Percentiles rank a stretch among this genome's conserved stretches.
Conservation (phyloP, 2,888 invertebrate genomes). For the Drosophila formosana region DNA sequence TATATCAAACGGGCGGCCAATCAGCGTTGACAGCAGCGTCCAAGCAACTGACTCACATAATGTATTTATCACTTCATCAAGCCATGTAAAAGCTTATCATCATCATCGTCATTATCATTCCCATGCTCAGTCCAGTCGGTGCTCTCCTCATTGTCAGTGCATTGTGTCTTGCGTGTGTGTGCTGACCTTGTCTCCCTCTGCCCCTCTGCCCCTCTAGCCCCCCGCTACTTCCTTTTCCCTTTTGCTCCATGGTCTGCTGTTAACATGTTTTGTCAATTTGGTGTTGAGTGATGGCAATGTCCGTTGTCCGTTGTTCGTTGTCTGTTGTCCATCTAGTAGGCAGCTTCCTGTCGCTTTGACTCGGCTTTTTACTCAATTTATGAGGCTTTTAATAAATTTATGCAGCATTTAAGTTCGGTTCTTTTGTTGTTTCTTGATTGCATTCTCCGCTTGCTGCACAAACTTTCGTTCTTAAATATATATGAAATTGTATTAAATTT, state of each 20-base stretch:
- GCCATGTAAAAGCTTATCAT: slow-evolving; percentile 57
- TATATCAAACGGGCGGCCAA: slow-evolving; percentile 59
- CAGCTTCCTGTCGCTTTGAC: slow-evolving; percentile 21
- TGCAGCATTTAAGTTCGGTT: slow-evolving; percentile 27
- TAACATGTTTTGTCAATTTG: slow-evolving; percentile 70
- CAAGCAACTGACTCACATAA: slow-evolving; percentile 55
- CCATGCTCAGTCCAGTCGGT: slow-evolving; percentile 13
- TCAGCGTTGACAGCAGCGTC: slow-evolving; percentile 30
- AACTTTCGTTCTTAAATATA: background rate
- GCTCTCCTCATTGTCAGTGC: slow-evolving; percentile 33
- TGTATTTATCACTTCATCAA: slow-evolving; percentile 80
- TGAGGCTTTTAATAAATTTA: slow-evolving; percentile 47
- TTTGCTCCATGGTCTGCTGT: background rate
- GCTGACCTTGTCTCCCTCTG: slow-evolving; percentile 59
- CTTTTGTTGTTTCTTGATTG: slow-evolving; percentile 22
- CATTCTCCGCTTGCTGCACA: slow-evolving; percentile 12
- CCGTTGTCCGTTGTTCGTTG: slow-evolving; percentile 37
- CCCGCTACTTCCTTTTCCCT: background rate
- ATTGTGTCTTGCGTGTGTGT: slow-evolving; percentile 39
- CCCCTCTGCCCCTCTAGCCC: background rate
- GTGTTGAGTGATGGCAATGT: slow-evolving; percentile 68
- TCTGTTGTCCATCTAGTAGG: slow-evolving; percentile 30
- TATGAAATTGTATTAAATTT: background rate
- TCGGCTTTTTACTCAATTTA: slow-evolving; percentile 37
- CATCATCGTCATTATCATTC: slow-evolving; percentile 34